Conservation (phyloP, 2,888 invertebrate species). For the Aleiodes leptofemur region DNA sequence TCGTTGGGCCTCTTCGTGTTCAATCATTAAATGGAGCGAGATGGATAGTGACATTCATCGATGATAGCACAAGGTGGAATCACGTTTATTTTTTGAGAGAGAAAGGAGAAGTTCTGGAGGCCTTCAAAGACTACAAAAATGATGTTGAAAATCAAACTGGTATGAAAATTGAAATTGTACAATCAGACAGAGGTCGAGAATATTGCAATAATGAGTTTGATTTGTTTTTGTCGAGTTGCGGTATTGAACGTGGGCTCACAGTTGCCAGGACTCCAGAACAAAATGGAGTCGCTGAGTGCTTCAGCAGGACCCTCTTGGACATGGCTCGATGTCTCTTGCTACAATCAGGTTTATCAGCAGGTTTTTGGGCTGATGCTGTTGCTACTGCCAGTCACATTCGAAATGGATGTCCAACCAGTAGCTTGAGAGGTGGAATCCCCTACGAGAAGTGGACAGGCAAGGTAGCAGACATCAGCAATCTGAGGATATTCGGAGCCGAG, state of each 20-base stretch:
- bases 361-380: constrained; percentile 64
- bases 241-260: constrained; percentile 9
- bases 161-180: constrained; percentile 17
- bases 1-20: constrained; percentile 32
- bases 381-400: constrained; percentile 59
- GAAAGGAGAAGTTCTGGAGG: constrained; percentile 42
- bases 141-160: constrained; percentile 22
- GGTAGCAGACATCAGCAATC: not conserved
- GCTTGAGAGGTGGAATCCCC: constrained; percentile 46
- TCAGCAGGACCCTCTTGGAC: constrained; percentile 28
- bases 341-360: constrained; percentile 52
- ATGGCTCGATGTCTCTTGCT: constrained; percentile 28
- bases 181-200: constrained; percentile 38
- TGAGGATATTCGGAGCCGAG: constrained; percentile 29
- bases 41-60: constrained; percentile 37
- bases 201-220: constrained; percentile 3
- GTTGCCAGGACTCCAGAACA: constrained; percentile 34
- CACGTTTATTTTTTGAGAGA: constrained; percentile 47
- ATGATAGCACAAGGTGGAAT: constrained; percentile 44
- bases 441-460: constrained; percentile 45
- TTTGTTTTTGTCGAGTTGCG: not conserved
- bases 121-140: constrained; percentile 13
- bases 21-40: constrained; percentile 25
- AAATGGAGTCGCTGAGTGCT: constrained; percentile 28
- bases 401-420: constrained; percentile 58